These are phyloP conservation scores for Ctena decussata DNA, from an alignment of 2,888 invertebrate genomes.

Conservation along the genomic window DNA sequence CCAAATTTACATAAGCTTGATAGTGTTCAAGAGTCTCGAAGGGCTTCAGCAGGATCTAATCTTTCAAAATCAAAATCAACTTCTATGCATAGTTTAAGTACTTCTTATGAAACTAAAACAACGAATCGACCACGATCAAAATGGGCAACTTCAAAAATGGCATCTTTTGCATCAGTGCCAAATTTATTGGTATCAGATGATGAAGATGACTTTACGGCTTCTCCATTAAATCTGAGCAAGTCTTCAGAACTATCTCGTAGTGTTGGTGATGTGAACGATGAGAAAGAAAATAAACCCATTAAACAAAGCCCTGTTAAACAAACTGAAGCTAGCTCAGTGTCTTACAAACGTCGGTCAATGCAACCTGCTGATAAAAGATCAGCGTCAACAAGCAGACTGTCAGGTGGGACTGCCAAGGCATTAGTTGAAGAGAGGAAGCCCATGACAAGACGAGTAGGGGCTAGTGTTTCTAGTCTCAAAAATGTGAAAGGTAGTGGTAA, in stretches of 20 bases:
- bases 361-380: conserved; percentile 42
- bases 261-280: conserved; percentile 70
- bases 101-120: conserved; percentile 29
- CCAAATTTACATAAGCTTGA: conserved; percentile 41
- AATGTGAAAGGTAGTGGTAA: conserved; percentile 10
- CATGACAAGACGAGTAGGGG: conserved; percentile 28
- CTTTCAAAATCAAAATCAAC: conserved; percentile 58
- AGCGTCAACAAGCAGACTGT: conserved; percentile 31
- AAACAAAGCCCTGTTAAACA: background rate
- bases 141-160: conserved; percentile 53
- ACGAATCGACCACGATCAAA: conserved; percentile 50
- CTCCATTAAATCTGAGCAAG: conserved; percentile 55
- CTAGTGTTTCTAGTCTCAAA: conserved; percentile 26
- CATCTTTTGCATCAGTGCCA: conserved; percentile 74
- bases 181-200: conserved; percentile 66
- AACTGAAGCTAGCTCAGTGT: background rate
- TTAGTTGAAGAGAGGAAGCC: conserved; percentile 30
- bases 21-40: conserved; percentile 19
- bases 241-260: conserved; percentile 53
- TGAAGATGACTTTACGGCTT: conserved; percentile 51
- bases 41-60: conserved; percentile 45
- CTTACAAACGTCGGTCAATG: conserved; percentile 11
- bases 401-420: conserved; percentile 10
- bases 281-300: conserved; percentile 32
- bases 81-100: conserved; percentile 53